Conservation (phyloP, 1,140 invertebrate species). For the Drosophila takahashii region DNA sequence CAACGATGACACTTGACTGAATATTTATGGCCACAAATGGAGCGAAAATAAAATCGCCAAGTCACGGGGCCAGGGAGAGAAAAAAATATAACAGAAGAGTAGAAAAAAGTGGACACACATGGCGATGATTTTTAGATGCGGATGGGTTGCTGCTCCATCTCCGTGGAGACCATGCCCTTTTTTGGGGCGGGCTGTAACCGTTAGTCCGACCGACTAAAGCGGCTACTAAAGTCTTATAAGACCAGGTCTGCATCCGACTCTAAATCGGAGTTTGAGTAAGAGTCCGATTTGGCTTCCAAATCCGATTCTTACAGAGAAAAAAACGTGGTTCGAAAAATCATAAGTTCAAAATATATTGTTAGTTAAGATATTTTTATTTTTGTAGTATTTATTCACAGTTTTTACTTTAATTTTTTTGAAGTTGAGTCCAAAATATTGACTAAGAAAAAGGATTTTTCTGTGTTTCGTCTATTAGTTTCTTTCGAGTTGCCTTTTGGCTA, state of each 20-base stretch:
- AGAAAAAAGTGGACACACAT: constrained; percentile 64
- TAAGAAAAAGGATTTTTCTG: constrained; percentile 4
- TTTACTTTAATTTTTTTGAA: background rate
- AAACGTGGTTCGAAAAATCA: too few species aligned
- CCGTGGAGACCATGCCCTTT: constrained; percentile 64
- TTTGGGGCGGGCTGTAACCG: constrained; percentile 64
- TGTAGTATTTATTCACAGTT: too few species aligned
- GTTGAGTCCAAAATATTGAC: constrained; percentile 6
- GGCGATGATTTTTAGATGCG: constrained; percentile 50
- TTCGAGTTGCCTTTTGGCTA: constrained; percentile 44
- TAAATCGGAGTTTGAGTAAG: constrained; percentile 1
- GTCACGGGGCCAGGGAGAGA: constrained; percentile 60
- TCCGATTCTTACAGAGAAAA: constrained; percentile 19
- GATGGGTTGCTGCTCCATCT: constrained; percentile 25
- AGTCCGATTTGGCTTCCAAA: constrained; percentile 3
- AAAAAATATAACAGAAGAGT: constrained; percentile 27
- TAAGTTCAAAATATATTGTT: too few species aligned
- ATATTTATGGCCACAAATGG: constrained; percentile 82
- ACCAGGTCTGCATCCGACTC: constrained; percentile 24
- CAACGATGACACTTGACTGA: constrained; percentile 81
- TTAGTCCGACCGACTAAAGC: constrained; percentile 63
- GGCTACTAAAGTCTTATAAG: constrained; percentile 17
- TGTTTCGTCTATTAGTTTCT: constrained; percentile 23
- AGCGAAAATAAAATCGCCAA: constrained; percentile 83
- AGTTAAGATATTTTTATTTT: too few species aligned